phyloP scores from a whole-genome alignment of 2,888 invertebrate genomes.

The Myopa testacea region DNA sequence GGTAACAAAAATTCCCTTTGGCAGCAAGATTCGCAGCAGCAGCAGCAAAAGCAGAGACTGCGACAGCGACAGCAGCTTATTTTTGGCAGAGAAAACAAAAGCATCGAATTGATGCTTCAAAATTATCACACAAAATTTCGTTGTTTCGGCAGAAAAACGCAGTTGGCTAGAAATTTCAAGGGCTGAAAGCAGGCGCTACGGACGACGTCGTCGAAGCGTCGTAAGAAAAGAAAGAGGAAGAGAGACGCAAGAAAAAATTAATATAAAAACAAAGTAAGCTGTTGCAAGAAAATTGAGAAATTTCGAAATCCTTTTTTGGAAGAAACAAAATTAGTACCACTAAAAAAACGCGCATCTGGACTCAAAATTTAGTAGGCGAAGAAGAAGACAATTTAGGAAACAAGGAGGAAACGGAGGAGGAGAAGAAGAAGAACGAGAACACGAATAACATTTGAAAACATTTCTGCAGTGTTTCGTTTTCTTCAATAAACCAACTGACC shows the following conservation, averaged over 20 bases:
- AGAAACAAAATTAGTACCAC: conserved; percentile 18
- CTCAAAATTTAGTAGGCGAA: neutral
- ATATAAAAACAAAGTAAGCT: neutral
- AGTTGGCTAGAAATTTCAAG: neutral
- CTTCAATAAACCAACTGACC: too few relatives aligned
- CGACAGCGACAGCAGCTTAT: conserved; percentile 13
- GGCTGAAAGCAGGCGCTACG: neutral
- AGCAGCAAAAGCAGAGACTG: conserved; percentile 48
- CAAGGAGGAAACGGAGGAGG: neutral
- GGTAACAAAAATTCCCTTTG: conserved; percentile 64
- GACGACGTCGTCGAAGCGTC: neutral
- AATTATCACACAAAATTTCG: conserved; percentile 46
- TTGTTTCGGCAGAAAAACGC: conserved; percentile 42
- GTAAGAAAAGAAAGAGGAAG: neutral
- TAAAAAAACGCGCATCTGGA: conserved; percentile 4
- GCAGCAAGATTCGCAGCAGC: conserved; percentile 50
- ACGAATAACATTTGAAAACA: too few relatives aligned
- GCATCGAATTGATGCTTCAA: conserved; percentile 47
- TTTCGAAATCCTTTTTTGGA: conserved; percentile 17
- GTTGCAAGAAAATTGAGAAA: conserved; percentile 32
- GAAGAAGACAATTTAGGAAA: neutral
- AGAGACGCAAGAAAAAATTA: neutral
- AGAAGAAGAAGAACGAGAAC: too few relatives aligned
- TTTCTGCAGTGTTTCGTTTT: neutral
- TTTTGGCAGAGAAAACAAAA: conserved; percentile 43